These are phyloP conservation scores for Cyanoramphus novaezelandiae DNA, from an alignment of 2,113 vertebrate genomes.

Conservation along the genomic window DNA sequence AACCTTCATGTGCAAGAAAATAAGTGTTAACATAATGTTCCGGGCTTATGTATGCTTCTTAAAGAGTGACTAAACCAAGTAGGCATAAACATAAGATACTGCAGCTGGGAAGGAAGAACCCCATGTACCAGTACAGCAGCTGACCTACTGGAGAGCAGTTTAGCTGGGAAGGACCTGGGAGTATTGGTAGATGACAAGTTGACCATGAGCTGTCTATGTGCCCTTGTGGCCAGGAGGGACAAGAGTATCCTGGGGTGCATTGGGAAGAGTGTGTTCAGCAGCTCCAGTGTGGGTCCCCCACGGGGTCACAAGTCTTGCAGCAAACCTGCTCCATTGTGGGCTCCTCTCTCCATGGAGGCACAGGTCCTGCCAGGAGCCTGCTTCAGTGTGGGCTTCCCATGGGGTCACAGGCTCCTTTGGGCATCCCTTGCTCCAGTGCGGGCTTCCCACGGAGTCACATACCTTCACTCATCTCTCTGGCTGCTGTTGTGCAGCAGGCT, in stretches of 20 bases:
- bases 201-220: not conserved
- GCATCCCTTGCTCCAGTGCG: not conserved
- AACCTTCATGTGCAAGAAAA: not conserved
- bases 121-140: not conserved
- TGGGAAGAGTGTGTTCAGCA: not conserved
- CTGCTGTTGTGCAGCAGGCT: not conserved
- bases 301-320: not conserved
- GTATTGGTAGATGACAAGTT: not conserved
- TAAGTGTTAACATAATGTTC: not conserved
- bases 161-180: not conserved
- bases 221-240: not conserved
- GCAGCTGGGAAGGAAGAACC: not conserved
- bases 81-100: not conserved
- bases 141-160: not conserved
- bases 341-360: not conserved
- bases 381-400: not conserved
- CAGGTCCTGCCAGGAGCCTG: not conserved
- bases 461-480: not conserved
- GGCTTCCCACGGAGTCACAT: fast-evolving
- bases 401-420: not conserved
- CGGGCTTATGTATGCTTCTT: not conserved
- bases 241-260: not conserved
- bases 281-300: not conserved
- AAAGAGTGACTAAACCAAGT: not conserved
- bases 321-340: not conserved